Evolutionary conservation across 2,113 vertebrate species (phyloP), one percentile per base, ranked within the genome.

Genomic region (Eurypyga helias): DNA sequence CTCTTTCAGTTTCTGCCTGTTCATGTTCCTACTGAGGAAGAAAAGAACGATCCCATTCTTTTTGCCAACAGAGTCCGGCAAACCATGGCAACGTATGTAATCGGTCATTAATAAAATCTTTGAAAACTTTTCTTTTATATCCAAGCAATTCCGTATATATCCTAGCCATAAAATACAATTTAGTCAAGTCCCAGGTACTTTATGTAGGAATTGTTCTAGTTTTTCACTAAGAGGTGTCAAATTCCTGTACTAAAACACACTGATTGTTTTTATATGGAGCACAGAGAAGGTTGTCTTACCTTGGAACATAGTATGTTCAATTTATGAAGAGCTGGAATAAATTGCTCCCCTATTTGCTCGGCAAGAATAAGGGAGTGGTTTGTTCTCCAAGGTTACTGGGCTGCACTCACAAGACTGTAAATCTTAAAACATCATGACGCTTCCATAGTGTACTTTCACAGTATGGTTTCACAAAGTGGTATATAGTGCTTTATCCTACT

Each of bases 1-100:
- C 62, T 83, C 46, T 98, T 98, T 92, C 97, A 99, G 99, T 99
- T 99, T 96, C 97, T 99, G 86, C 99, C 99, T 18, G 98, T 99
- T 48, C 97, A 99, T 38, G 94, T 98, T 66, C 99, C 99, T 67
- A 98, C 96, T 46, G 98, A 99, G 52, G 99, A 99, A 82, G 99
- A 99, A 96, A 99, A 98, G 97, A 98, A 96, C 2, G 98, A 98
- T 57, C 98, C 99, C 1, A 21, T 97, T 61, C 98, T 99, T 92
- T 99, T 99, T 97, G 99, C 99, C 51, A 98, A 62, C 95, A 98
- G 97, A 97, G 98, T 99, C 72, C 98, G 99, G 76, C 98, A 97
- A 66, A 86, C 93, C 46, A 99, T 99, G 99, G 99, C 99, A 62
- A 91, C 83, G 99, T 99, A 98, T 96, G 99, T 98, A 65, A 93